phyloP scores from a whole-genome alignment of 2,888 invertebrate species.

The Drosophila eohydei region DNA sequence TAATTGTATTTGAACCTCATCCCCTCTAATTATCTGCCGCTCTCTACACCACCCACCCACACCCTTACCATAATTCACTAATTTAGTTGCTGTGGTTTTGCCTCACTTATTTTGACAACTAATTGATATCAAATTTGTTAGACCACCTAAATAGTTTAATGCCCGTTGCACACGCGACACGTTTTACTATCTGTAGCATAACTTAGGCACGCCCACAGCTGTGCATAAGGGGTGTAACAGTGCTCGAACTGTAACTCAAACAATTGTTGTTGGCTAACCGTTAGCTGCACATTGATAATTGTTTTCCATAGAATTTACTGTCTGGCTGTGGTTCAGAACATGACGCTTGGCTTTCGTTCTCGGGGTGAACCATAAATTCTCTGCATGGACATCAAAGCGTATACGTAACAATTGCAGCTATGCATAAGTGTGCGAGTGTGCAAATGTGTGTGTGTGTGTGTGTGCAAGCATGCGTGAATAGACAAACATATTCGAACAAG shows the following conservation, averaged over 20 bases:
- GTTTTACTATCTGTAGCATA: neutral
- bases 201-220: slow-evolving; percentile 24
- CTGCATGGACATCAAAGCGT: slow-evolving; percentile 61
- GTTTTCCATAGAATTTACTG: slow-evolving; percentile 68
- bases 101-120: slow-evolving; percentile 66
- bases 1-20: neutral
- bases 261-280: slow-evolving; percentile 36
- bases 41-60: neutral
- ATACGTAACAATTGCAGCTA: slow-evolving; percentile 54
- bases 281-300: slow-evolving; percentile 59
- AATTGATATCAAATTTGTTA: slow-evolving; percentile 71
- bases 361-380: slow-evolving; percentile 66
- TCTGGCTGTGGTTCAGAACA: slow-evolving; percentile 50
- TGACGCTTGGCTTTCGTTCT: slow-evolving; percentile 59
- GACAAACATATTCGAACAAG: slow-evolving; percentile 60
- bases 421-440: slow-evolving; percentile 5
- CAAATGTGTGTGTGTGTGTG: slow-evolving; percentile 26
- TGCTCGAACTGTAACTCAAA: neutral
- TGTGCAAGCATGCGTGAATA: slow-evolving; percentile 67
- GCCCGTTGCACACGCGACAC: slow-evolving; percentile 47
- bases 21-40: neutral
- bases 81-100: slow-evolving; percentile 60
- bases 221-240: neutral
- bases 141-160: slow-evolving; percentile 68
- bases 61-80: slow-evolving; percentile 21